These are phyloP conservation scores for Eretmochelys imbricata DNA, from an alignment of 2,113 vertebrate genomes.

Conservation along the genomic window DNA sequence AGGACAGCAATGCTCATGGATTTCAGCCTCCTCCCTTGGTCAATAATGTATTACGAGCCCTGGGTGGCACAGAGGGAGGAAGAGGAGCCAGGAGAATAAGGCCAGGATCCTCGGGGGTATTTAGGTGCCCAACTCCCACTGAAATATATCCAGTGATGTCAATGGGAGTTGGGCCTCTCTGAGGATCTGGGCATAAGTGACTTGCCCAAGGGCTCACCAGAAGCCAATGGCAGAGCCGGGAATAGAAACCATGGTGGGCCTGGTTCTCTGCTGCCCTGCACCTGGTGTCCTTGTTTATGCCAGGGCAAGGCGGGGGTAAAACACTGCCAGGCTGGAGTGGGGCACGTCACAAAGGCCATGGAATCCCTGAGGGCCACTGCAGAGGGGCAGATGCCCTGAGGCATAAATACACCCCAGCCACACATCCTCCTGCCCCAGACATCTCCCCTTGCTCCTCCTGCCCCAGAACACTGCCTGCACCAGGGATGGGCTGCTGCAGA, in stretches of 20 bases:
- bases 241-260: background rate
- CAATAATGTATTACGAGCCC: background rate
- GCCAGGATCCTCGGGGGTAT: background rate
- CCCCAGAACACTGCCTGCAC: background rate
- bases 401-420: background rate
- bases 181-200: background rate
- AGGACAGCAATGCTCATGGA: background rate
- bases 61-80: background rate
- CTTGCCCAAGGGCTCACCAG: background rate
- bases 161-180: background rate
- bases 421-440: background rate
- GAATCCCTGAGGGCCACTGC: background rate
- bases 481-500: background rate
- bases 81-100: background rate
- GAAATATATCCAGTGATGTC: background rate
- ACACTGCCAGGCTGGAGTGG: background rate
- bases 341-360: background rate
- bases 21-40: background rate
- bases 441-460: background rate
- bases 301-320: background rate
- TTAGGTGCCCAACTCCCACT: background rate
- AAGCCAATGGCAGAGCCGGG: background rate
- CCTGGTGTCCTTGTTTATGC: background rate
- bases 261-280: background rate
- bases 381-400: background rate